These are phyloP conservation scores for Cancer borealis DNA, from an alignment of 2,888 invertebrate species.

Conservation along the genomic window DNA sequence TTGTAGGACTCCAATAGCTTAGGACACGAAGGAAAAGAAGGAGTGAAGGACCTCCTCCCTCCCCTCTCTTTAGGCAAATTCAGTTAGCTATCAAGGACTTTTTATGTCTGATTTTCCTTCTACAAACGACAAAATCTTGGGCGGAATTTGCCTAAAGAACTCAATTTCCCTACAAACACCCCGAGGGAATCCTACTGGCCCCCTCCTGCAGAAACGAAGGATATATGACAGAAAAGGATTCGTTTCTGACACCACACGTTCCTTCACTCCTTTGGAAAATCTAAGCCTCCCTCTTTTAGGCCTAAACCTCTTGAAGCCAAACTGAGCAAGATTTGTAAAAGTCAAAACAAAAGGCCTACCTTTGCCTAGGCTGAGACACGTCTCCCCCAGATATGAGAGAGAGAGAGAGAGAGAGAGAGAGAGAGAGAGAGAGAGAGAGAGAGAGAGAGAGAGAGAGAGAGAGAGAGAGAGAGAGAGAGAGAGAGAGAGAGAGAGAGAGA, in stretches of 20 bases:
- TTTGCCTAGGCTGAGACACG: not conserved
- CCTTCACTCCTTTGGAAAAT: too few species aligned
- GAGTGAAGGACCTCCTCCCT: not conserved
- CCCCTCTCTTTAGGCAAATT: conserved; percentile 10
- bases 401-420: not conserved
- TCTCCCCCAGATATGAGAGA: not conserved
- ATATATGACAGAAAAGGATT: not conserved
- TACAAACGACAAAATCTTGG: not conserved
- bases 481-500: not conserved
- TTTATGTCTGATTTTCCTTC: not conserved
- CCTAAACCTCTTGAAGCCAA: not conserved
- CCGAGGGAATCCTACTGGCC: not conserved
- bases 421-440: conserved; percentile 36
- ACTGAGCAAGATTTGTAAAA: not conserved
- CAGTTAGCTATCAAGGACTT: not conserved
- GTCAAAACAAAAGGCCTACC: not conserved
- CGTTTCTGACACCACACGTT: too few species aligned
- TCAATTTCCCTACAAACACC: not conserved
- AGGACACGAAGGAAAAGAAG: not conserved
- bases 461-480: not conserved
- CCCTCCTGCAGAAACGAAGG: not conserved
- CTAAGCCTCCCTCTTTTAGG: not conserved
- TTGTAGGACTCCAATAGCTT: not conserved
- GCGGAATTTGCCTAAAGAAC: not conserved
- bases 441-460: conserved; percentile 49